Evolutionary conservation across 1,140 invertebrate genomes (phyloP).

Genomic region (Diorhabda sublineata): DNA sequence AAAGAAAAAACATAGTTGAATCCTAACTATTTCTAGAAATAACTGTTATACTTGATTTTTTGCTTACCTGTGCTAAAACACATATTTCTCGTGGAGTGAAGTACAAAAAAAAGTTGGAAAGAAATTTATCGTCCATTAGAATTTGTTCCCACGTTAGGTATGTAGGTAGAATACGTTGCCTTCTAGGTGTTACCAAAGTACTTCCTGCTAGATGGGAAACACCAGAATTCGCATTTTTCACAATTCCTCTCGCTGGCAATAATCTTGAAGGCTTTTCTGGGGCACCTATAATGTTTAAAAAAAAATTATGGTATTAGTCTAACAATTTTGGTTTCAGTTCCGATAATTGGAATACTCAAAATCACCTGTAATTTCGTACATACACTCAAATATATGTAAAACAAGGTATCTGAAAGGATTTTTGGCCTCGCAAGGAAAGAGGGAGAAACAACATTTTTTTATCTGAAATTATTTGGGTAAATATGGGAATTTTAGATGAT

Average conservation of each 20-base stretch:
- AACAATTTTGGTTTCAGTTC: no score
- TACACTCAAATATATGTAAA: no score
- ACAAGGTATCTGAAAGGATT: no score
- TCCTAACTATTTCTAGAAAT: no score
- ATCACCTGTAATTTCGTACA: no score
- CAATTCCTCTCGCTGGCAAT: slow-evolving; percentile 40
- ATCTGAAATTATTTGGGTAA: no score
- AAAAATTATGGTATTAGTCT: no score
- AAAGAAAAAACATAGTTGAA: no score
- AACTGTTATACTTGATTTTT: background rate
- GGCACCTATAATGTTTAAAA: slow-evolving; percentile 34
- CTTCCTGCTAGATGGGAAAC: background rate
- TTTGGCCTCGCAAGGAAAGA: no score
- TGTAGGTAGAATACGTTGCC: slow-evolving; percentile 39
- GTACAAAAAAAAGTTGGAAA: slow-evolving; percentile 79
- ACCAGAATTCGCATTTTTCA: background rate
- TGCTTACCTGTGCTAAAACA: slow-evolving; percentile 67
- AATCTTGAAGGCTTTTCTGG: slow-evolving; percentile 55
- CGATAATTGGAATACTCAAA: no score
- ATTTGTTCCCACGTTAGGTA: slow-evolving; percentile 70
- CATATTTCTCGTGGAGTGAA: slow-evolving; percentile 76
- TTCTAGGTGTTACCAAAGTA: slow-evolving; percentile 12
- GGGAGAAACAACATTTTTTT: no score
- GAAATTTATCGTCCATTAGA: slow-evolving; percentile 77
- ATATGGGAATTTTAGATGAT: no score